Conservation (phyloP, 2,113 vertebrate species). For the Calidris pygmaea region DNA sequence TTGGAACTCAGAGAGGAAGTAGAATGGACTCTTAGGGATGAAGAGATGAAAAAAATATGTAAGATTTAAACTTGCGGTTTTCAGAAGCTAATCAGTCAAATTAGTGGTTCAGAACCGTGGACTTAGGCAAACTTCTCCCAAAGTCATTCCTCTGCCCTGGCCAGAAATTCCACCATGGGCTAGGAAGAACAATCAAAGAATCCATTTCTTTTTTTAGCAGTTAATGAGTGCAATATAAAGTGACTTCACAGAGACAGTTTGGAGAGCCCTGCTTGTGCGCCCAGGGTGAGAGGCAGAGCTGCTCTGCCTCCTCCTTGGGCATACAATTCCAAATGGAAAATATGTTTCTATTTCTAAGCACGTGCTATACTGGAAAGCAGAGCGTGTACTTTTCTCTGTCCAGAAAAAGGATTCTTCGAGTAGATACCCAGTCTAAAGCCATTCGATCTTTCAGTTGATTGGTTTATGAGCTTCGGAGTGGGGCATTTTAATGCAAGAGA, state of each 20-base stretch:
- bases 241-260: neutral
- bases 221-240: neutral
- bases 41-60: neutral
- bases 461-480: neutral
- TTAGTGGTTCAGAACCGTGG: neutral
- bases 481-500: neutral
- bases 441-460: neutral
- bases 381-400: neutral
- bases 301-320: neutral
- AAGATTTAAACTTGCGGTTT: neutral
- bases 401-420: neutral
- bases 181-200: neutral
- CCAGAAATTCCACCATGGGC: neutral
- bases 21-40: neutral
- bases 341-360: neutral
- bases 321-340: neutral
- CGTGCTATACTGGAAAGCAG: neutral
- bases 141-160: neutral
- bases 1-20: neutral
- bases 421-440: neutral
- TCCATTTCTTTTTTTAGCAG: neutral
- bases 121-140: neutral
- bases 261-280: neutral
- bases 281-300: neutral
- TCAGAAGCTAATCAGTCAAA: neutral